Evolutionary conservation across 35 echinoderm and acorn worm genomes (phyloP).

Genomic region (Apostichopus japonicus): DNA sequence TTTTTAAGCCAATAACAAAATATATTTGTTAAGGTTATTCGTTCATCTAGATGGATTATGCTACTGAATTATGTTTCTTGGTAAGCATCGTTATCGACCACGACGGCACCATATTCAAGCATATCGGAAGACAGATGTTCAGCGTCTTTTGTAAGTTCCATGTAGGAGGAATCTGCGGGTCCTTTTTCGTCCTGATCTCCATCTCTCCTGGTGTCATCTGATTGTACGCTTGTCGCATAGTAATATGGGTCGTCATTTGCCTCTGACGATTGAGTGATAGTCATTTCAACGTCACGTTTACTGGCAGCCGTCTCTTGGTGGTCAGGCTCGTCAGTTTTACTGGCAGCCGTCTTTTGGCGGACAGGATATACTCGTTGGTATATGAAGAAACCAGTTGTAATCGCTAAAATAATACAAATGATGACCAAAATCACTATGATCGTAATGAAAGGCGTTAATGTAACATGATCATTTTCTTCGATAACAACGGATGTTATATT

Average conservation of each 20-base stretch:
- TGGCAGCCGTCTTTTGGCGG: background rate
- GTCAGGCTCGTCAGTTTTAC: background rate
- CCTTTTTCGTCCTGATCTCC: background rate
- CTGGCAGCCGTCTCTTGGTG: background rate
- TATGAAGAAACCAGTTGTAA: background rate
- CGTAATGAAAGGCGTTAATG: background rate
- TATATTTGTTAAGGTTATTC: no score
- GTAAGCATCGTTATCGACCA: background rate
- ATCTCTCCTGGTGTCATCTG: background rate
- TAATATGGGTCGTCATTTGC: background rate
- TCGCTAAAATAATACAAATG: background rate
- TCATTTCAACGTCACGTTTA: background rate
- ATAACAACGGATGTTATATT: background rate
- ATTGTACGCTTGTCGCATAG: background rate
- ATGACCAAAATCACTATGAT: background rate
- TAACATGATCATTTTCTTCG: background rate
- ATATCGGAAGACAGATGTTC: background rate
- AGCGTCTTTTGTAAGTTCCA: background rate
- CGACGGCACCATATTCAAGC: background rate
- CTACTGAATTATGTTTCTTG: background rate
- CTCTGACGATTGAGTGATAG: background rate
- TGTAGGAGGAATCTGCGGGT: background rate
- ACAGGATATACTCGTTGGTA: background rate
- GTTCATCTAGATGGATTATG: background rate
- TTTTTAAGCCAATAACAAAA: no score